A percentile compares a stretch with the other conserved stretches of the same genome.
Conservation (phyloP, 2,888 invertebrate genomes). For the Laothoe populi region DNA sequence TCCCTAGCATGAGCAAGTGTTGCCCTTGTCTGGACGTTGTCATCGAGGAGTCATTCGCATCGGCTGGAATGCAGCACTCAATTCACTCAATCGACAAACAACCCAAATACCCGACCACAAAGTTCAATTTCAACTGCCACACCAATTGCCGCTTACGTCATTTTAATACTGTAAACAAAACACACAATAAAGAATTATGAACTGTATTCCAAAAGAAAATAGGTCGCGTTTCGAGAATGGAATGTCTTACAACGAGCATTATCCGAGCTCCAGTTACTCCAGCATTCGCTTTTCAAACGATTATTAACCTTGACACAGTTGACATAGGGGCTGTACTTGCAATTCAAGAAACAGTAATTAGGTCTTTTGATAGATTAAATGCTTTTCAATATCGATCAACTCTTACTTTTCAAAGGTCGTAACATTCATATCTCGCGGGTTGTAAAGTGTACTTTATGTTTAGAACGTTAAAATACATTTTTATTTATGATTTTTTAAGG, state of each 20-base stretch:
- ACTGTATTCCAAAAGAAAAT: conserved; percentile 58
- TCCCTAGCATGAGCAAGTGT: conserved; percentile 62
- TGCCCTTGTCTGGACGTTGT: conserved; percentile 83
- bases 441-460: conserved; percentile 42
- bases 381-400: conserved; percentile 66
- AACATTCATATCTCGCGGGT: conserved; percentile 34
- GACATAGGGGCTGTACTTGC: conserved; percentile 43
- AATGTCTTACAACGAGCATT: conserved; percentile 60
- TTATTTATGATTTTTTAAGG: conserved; percentile 54
- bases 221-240: conserved; percentile 63
- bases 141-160: conserved; percentile 35
- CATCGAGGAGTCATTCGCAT: conserved; percentile 79
- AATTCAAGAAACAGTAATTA: conserved; percentile 15
- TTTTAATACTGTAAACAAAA: conserved; percentile 28
- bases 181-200: conserved; percentile 53
- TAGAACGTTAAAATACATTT: conserved; percentile 42
- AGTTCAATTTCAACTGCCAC: conserved; percentile 30
- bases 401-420: conserved; percentile 57
- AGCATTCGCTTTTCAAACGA: conserved; percentile 48
- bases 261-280: conserved; percentile 61
- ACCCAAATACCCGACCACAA: background rate
- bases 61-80: conserved; percentile 74
- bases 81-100: background rate
- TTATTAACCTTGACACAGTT: conserved; percentile 44
- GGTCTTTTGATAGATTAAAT: conserved; percentile 35